These are phyloP conservation scores for Pitta sordida DNA, from an alignment of 2,113 vertebrate species.

Conservation along the genomic window DNA sequence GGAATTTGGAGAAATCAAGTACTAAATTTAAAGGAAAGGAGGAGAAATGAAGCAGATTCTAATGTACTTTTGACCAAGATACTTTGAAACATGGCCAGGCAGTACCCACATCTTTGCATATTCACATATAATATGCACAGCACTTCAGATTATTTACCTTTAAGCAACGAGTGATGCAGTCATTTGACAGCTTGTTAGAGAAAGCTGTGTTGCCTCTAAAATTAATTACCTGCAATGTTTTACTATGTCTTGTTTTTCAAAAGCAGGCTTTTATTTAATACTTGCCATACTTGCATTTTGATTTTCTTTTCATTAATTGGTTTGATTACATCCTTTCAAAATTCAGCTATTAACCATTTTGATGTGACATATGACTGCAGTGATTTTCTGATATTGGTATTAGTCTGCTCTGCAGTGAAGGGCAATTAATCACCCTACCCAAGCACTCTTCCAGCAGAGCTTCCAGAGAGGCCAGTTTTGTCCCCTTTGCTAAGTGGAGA, in stretches of 20 bases:
- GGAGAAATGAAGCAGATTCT: neutral
- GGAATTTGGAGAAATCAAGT: neutral
- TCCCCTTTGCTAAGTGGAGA: neutral
- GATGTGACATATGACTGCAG: constrained; percentile 18
- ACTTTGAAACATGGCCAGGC: neutral
- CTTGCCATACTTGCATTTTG: neutral
- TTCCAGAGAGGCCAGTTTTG: neutral
- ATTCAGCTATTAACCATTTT: constrained; percentile 30
- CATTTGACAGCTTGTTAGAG: constrained; percentile 9
- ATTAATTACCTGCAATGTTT: constrained; percentile 35
- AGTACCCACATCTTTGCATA: neutral
- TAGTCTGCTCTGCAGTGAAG: neutral
- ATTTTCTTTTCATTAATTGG: constrained; percentile 54
- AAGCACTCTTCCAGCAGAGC: neutral
- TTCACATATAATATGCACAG: neutral
- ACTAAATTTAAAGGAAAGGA: neutral
- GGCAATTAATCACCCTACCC: constrained; percentile 27
- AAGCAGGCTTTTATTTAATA: constrained; percentile 38
- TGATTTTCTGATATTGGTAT: constrained; percentile 29
- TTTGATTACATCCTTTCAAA: constrained; percentile 47
- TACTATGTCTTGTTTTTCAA: constrained; percentile 10
- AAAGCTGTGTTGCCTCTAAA: neutral
- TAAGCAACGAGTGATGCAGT: neutral
- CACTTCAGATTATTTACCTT: neutral
- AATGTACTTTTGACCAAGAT: neutral